phyloP scores from a whole-genome alignment of 2,797 vertebrate species.

The Decapterus maruadsi region DNA sequence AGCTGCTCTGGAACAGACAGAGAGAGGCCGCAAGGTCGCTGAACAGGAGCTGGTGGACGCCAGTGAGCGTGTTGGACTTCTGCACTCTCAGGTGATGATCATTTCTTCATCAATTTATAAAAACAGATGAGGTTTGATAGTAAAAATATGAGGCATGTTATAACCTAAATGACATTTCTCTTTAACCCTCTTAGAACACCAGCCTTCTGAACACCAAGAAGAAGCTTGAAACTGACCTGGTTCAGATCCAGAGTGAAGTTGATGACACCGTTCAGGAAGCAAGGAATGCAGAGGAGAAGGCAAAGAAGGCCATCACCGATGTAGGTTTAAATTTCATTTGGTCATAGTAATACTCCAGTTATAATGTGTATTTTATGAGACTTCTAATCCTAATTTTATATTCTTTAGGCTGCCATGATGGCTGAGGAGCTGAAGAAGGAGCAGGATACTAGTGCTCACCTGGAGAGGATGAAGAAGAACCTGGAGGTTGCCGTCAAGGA shows the following conservation, averaged over 20 bases:
- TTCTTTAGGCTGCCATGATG: slow-evolving; percentile 90
- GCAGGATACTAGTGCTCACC: slow-evolving; percentile 92
- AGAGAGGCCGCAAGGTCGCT: slow-evolving; percentile 86
- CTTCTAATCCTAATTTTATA: neutral
- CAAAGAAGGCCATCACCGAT: slow-evolving; percentile 93
- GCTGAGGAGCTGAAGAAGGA: slow-evolving; percentile 94
- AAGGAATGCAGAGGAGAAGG: slow-evolving; percentile 92
- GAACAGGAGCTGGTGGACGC: slow-evolving; percentile 91
- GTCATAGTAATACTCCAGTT: fast-evolving
- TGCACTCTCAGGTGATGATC: slow-evolving; percentile 80
- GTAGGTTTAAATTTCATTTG: slow-evolving; percentile 68
- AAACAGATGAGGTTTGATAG: neutral
- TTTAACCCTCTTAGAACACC: slow-evolving; percentile 84
- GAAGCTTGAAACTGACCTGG: slow-evolving; percentile 89
- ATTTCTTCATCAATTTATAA: neutral
- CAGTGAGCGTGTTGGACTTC: slow-evolving; percentile 88
- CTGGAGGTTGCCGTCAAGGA: too few species aligned
- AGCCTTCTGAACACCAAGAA: slow-evolving; percentile 86
- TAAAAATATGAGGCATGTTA: too few species aligned
- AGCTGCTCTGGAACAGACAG: slow-evolving; percentile 89
- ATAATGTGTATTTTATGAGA: fast-evolving
- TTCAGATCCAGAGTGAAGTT: slow-evolving; percentile 89
- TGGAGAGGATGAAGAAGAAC: too few species aligned
- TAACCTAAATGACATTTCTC: neutral
- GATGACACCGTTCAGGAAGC: slow-evolving; percentile 91